Base-by-base conservation (phyloP, 92 coral and sea anemone species). In the Porites lobata region DNA sequence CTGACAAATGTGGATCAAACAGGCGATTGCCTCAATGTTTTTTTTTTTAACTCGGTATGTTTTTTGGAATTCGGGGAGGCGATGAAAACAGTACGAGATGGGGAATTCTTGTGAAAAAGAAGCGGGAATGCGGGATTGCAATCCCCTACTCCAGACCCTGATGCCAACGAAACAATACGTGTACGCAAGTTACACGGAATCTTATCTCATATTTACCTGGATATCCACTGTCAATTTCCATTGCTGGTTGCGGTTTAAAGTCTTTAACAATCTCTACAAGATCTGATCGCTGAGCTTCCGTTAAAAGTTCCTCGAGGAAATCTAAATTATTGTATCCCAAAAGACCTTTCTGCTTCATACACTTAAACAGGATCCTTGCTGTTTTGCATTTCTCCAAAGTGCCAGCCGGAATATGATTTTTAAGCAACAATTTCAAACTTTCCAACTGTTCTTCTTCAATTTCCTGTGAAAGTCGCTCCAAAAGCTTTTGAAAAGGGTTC, bases 391-490 rank as follows among this genome's bases (percentile, higher is more conserved):
- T 29, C n/a, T 86, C 90, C 17, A 86, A 21, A 53, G 22, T 19
- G 10, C 90, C 85, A 14, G 8, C 54, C 2, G 90, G 86, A 20
- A 87, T 79, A 10, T 0, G 12, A 1, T 29, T 56, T 5, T 62
- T 1, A 12, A 87, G 90, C 51, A 79, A 21, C n/a, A 79, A 58
- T 57, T 69, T 87, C 65, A 87, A 59, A 20, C 32, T 13, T 3
- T 70, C 77, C 11, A 82, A 69, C 43, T 82, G 56, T 32, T 69
- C 78, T 2, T 72, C 6, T 20, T 32, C 21, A 4, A 82, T 82
- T 58, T 82, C 86, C n/a, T 22, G n/a, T 7, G 86, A 54, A 26
- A 81, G 67, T 56, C 85, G 85, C 20, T 69, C 81, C 18, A 57
- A 26, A 21, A 77, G 54, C 20, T 15, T 22, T 8, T 3, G 54